Conservation (phyloP, 2,797 vertebrate species). For the Eremophila alpestris region DNA sequence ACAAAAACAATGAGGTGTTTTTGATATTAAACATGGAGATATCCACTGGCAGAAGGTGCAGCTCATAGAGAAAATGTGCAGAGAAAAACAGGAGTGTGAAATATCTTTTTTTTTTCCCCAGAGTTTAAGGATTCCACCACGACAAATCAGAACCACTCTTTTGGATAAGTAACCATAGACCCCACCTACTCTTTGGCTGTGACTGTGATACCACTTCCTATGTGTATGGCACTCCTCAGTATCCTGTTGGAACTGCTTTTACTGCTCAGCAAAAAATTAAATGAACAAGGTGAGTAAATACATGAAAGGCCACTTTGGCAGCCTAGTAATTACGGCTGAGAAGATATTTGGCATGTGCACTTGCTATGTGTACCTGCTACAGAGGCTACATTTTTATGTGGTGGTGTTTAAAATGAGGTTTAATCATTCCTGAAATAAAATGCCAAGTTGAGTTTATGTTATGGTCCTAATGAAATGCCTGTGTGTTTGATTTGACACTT, state of each 20-base stretch:
- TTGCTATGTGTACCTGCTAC: not conserved
- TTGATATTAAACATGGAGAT: not conserved
- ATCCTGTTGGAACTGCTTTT: not conserved
- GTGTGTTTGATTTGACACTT: not conserved
- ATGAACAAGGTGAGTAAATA: not conserved
- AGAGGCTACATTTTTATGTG: accelerated
- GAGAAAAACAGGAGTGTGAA: not conserved
- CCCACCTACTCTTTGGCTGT: not conserved
- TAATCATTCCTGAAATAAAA: not conserved
- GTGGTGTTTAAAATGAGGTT: not conserved
- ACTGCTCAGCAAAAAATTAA: not conserved
- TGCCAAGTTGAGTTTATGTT: not conserved
- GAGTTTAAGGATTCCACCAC: not conserved
- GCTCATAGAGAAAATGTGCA: not conserved
- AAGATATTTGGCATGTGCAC: not conserved
- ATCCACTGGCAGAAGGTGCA: not conserved
- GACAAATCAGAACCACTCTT: not conserved
- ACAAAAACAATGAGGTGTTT: not conserved
- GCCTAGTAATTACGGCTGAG: not conserved
- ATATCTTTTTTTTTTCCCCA: not conserved
- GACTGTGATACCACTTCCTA: not conserved
- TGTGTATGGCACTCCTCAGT: not conserved
- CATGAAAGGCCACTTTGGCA: not conserved
- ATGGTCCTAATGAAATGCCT: not conserved
- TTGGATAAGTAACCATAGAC: not conserved